Evolutionary conservation across 2,888 invertebrate species (phyloP).

Genomic region (Tuberolachnus salignus): DNA sequence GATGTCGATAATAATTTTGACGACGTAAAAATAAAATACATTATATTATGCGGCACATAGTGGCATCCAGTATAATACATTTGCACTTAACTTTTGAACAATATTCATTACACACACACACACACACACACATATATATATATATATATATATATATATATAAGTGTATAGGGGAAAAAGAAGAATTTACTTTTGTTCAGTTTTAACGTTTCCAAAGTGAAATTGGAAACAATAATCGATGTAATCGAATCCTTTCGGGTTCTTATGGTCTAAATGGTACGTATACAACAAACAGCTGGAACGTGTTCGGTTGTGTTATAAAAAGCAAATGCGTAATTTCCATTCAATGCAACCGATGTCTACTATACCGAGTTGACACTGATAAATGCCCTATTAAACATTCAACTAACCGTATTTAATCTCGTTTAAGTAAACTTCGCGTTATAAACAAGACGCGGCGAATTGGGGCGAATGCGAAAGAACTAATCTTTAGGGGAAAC

Average conservation of each 20-base stretch:
- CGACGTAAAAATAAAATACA: no score
- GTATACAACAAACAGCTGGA: neutral
- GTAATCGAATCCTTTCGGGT: neutral
- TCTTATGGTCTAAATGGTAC: neutral
- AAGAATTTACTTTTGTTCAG: no score
- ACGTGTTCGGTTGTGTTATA: neutral
- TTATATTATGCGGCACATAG: neutral
- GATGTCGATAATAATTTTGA: no score
- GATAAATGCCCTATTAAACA: conserved; percentile 47
- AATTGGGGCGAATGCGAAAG: conserved; percentile 7
- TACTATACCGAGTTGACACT: conserved; percentile 11
- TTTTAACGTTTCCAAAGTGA: neutral
- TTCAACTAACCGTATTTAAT: conserved; percentile 44
- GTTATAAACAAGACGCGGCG: conserved; percentile 32
- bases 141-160: neutral
- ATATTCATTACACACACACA: neutral
- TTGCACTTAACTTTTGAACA: neutral
- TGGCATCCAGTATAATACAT: no score
- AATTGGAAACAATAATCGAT: neutral
- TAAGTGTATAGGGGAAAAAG: no score
- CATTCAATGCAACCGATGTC: neutral
- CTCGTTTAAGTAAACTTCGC: conserved; percentile 35
- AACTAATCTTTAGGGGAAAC: conserved; percentile 4
- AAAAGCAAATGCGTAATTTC: neutral
- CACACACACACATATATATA: no score